phyloP scores from a whole-genome alignment of 2,797 vertebrate species.

The Platyrinchus mystaceus region DNA sequence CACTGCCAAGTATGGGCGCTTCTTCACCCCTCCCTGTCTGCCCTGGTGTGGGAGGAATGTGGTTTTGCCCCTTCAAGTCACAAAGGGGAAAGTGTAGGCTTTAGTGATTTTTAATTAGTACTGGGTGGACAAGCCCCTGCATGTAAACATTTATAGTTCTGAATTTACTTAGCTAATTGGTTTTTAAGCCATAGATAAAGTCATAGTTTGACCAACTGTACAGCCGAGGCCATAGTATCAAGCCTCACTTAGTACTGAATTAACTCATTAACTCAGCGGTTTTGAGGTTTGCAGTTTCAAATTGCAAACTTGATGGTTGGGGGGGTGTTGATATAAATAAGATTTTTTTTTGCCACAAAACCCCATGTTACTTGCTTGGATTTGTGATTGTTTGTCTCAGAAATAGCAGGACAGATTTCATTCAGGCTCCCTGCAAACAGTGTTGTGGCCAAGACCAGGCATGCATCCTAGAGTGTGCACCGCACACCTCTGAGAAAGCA shows the following conservation, averaged over 20 bases:
- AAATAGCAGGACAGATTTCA: background rate
- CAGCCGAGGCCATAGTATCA: background rate
- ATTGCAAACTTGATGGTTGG: background rate
- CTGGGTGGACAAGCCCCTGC: background rate
- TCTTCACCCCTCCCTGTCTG: background rate
- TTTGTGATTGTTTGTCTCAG: background rate
- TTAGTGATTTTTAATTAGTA: background rate
- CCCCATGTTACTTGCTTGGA: background rate
- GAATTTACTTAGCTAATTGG: slow-evolving; percentile 6
- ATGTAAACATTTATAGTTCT: background rate
- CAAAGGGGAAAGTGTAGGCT: background rate
- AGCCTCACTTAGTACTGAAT: slow-evolving; percentile 10
- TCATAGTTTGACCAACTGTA: background rate
- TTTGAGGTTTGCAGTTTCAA: slow-evolving; percentile 23
- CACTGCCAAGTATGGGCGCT: background rate
- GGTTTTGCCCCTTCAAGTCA: background rate
- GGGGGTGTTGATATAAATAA: background rate
- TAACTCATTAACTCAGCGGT: background rate
- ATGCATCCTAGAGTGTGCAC: background rate
- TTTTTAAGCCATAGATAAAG: slow-evolving; percentile 18
- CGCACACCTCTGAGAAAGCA: background rate
- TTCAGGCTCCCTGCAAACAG: background rate
- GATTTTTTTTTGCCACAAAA: background rate
- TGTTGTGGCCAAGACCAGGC: background rate
- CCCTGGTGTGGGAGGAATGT: background rate